Conservation (phyloP, 2,888 invertebrate species). For the Troides aeacus region DNA sequence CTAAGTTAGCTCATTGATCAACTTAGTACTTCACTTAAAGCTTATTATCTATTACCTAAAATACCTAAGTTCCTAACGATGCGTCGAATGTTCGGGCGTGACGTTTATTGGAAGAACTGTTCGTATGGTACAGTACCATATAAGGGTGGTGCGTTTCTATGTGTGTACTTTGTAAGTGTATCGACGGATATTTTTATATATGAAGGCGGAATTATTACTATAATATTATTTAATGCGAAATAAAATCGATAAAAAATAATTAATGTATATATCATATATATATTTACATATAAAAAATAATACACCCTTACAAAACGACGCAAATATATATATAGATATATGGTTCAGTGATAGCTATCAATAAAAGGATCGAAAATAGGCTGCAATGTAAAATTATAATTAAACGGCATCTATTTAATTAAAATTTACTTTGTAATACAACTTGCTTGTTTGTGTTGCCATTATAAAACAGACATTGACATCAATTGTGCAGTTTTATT, state of each 20-base stretch:
- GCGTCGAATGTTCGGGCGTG: constrained; percentile 28
- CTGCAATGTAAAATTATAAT: no score
- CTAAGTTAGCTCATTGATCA: constrained; percentile 46
- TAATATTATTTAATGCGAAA: not conserved
- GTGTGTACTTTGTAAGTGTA: not conserved
- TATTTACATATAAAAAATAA: not conserved
- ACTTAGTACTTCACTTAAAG: constrained; percentile 76
- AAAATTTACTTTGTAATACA: no score
- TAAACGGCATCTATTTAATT: no score
- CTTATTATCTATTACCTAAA: constrained; percentile 51
- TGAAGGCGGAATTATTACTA: not conserved
- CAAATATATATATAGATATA: constrained; percentile 7
- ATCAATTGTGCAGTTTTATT: no score
- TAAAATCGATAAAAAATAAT: no score
- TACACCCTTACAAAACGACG: constrained; percentile 10
- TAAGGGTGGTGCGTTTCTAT: not conserved
- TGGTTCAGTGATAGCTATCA: constrained; percentile 13
- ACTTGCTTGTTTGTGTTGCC: no score
- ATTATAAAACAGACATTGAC: no score
- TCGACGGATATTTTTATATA: not conserved
- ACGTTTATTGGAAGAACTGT: constrained; percentile 4
- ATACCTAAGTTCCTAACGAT: constrained; percentile 57
- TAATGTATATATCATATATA: no score
- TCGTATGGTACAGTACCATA: not conserved
- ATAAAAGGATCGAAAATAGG: not conserved